Evolutionary conservation across 2,797 vertebrate species (phyloP).

Genomic region (Protosalanx chinensis): DNA sequence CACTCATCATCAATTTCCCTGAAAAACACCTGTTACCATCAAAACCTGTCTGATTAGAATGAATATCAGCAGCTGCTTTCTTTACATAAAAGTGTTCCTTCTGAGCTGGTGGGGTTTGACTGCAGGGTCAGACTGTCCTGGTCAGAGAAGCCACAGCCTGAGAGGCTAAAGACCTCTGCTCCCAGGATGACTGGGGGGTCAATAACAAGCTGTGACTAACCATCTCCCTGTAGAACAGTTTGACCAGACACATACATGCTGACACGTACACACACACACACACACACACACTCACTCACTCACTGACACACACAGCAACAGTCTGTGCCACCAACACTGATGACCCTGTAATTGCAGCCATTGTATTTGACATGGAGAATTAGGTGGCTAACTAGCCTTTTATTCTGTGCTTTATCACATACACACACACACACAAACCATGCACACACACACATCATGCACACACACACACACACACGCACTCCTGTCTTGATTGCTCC

Average conservation of each 20-base stretch:
- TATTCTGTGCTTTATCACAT: constrained; percentile 47
- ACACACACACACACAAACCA: background rate
- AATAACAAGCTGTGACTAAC: constrained; percentile 81
- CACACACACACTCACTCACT: constrained; percentile 43
- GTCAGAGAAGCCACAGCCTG: constrained; percentile 7
- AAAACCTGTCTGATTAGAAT: no score
- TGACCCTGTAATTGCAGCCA: constrained; percentile 91
- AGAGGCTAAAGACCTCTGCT: constrained; percentile 58
- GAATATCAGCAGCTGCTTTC: no score
- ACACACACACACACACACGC: background rate
- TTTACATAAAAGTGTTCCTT: no score
- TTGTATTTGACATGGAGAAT: constrained; percentile 84
- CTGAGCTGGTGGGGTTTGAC: no score
- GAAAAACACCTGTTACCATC: no score
- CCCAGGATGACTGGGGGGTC: constrained; percentile 71
- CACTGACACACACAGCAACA: constrained; percentile 66
- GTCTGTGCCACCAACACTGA: constrained; percentile 81
- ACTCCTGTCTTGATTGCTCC: background rate
- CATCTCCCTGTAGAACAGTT: constrained; percentile 75
- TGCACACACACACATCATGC: no score
- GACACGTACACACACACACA: constrained; percentile 67
- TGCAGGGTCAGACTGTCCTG: background rate
- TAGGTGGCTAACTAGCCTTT: constrained; percentile 78
- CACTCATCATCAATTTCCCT: no score
- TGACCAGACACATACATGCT: constrained; percentile 62